Evolutionary conservation across 2,797 vertebrate genomes (phyloP), one percentile per base, ranked within the genome.

Genomic region (Zalophus californianus): DNA sequence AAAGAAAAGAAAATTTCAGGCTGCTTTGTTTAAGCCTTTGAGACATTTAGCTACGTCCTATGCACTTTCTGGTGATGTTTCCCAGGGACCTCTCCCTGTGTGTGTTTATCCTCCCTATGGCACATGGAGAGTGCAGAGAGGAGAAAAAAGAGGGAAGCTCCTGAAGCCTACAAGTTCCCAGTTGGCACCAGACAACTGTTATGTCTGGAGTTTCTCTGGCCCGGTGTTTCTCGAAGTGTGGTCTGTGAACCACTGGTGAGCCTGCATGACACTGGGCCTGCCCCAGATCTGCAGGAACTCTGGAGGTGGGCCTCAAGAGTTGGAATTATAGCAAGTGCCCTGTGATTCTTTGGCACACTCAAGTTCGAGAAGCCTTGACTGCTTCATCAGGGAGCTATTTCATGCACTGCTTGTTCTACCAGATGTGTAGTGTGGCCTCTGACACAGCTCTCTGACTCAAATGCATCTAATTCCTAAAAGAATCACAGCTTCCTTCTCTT

Each of bases 401-500:
- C 32, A 54, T 41, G 60, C 25, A 75, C 73, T 20, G 35, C 48
- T 64, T 64, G 0, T 60, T 35, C 78, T 23, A 41, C 48, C 54
- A 50, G 11, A 60, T 48, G 78, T 52, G 25, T 54, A 21, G 10
- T 93, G 78, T 79, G 62, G 50, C 56, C 56, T 86, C 58, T 90
- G 64, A 44, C 20, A 64, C 41, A 64, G 60, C 77, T 35, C 38
- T 93, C 54, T 85, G 58, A 86, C 86, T 93, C 94, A 89, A 27
- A 90, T 84, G 50, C 38, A 56, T 66, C 84, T 60, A 92, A 87
- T 79, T 94, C n/a, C 56, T 83, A 14, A 62, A 62, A 86, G 12
- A 84, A 83, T 54, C 88, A 52, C 23, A 77, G 13, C 9, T 86
- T 16, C 41, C 8, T 66, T 72, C 50, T 78, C 66, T 64, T 27